Percentiles rank a stretch among this genome's conserved stretches.
These are phyloP conservation scores for Pampus argenteus DNA, from an alignment of 2,797 vertebrate species.

Conservation along the genomic window DNA sequence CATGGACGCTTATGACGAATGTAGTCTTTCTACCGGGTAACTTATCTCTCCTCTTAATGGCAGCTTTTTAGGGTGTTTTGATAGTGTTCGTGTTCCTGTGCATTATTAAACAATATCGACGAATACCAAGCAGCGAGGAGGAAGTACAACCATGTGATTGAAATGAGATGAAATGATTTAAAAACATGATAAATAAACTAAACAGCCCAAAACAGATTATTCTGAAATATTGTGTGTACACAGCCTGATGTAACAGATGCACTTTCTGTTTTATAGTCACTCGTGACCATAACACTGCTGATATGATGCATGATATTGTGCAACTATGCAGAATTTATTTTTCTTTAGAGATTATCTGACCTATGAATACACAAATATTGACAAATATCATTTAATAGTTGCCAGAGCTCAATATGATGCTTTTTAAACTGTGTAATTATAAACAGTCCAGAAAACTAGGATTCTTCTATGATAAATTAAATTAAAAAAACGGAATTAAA, in stretches of 20 bases:
- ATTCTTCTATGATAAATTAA: neutral
- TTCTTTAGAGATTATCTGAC: neutral
- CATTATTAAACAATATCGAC: neutral
- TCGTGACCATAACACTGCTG: neutral
- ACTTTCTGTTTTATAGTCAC: neutral
- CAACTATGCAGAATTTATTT: neutral
- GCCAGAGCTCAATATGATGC: neutral
- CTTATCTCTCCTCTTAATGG: neutral
- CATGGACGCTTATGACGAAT: constrained; percentile 21
- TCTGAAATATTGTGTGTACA: neutral
- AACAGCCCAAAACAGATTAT: neutral
- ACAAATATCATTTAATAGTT: neutral
- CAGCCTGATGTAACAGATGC: neutral
- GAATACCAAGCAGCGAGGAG: no score
- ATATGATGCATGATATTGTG: neutral
- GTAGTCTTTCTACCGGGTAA: constrained; percentile 10
- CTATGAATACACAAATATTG: neutral
- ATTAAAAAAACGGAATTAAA: neutral
- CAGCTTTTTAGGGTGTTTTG: neutral
- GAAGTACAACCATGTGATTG: neutral
- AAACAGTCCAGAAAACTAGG: neutral
- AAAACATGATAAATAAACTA: neutral
- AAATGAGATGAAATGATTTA: neutral
- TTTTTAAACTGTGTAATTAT: constrained; percentile 11
- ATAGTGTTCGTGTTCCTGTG: neutral